phyloP scores from a whole-genome alignment of 2,113 vertebrate species.

The Chinchilla lanigera region DNA sequence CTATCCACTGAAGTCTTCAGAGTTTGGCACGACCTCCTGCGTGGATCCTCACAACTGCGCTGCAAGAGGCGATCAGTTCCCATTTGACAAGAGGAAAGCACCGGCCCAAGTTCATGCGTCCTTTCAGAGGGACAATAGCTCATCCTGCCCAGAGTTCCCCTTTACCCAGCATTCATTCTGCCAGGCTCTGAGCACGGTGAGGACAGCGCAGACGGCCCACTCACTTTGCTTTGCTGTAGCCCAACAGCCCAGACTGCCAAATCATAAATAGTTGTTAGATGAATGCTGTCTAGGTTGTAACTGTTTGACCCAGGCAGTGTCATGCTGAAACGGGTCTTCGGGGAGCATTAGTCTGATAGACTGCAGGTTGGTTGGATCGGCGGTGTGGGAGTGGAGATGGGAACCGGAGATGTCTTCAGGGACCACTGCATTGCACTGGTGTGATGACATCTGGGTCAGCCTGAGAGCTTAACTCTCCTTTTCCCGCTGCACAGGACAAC shows the following conservation, averaged over 20 bases:
- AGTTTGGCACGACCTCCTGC: background rate
- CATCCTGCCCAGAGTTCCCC: background rate
- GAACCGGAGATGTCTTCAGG: background rate
- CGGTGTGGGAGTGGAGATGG: slow-evolving; percentile 58
- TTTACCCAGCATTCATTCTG: rapidly evolving
- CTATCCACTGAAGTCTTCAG: rapidly evolving
- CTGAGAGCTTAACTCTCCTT: background rate
- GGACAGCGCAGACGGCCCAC: background rate
- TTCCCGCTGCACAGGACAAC: background rate
- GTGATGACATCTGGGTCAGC: background rate
- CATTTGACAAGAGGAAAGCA: background rate
- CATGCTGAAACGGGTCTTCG: slow-evolving; percentile 53
- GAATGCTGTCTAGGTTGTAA: slow-evolving; percentile 71
- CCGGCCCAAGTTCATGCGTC: rapidly evolving
- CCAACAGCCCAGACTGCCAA: slow-evolving; percentile 54
- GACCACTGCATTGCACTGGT: background rate
- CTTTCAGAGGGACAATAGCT: background rate
- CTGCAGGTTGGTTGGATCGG: slow-evolving; percentile 57
- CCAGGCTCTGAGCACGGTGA: background rate
- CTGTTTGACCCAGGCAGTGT: slow-evolving; percentile 66
- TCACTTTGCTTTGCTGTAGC: background rate
- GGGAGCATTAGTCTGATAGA: slow-evolving; percentile 72
- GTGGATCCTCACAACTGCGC: background rate
- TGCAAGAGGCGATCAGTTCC: background rate
- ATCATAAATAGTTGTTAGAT: slow-evolving; percentile 73